phyloP scores from a whole-genome alignment of 2,888 invertebrate species.

The Lochmaea crataegi region DNA sequence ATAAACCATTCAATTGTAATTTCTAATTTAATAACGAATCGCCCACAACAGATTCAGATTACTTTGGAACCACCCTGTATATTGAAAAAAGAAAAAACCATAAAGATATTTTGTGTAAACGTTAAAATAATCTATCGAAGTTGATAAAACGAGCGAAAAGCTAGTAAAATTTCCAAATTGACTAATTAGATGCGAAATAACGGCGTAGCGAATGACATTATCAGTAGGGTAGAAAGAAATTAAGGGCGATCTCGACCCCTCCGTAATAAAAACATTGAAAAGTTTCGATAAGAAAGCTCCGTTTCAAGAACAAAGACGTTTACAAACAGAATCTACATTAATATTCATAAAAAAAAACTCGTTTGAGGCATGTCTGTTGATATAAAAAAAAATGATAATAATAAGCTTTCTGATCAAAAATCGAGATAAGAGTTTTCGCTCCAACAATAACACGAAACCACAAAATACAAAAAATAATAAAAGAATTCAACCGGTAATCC shows the following conservation, averaged over 20 bases:
- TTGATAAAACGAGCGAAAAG: slow-evolving; percentile 33
- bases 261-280: slow-evolving; percentile 61
- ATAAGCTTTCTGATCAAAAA: slow-evolving; percentile 61
- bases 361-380: slow-evolving; percentile 55
- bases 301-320: slow-evolving; percentile 63
- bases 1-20: no score
- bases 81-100: neutral
- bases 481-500: no score
- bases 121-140: slow-evolving; percentile 33
- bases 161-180: slow-evolving; percentile 54
- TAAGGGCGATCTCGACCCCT: slow-evolving; percentile 52
- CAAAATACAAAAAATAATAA: no score
- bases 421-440: slow-evolving; percentile 53
- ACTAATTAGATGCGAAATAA: slow-evolving; percentile 59
- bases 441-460: no score
- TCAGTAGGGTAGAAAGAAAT: slow-evolving; percentile 53
- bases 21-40: no score
- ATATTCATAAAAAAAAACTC: slow-evolving; percentile 56
- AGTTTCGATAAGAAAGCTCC: slow-evolving; percentile 61
- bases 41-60: no score
- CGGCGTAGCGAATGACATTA: slow-evolving; percentile 53
- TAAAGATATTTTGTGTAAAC: slow-evolving; percentile 6
- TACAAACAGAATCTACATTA: slow-evolving; percentile 62
- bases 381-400: slow-evolving; percentile 63
- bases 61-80: neutral